phyloP scores from a whole-genome alignment of 2,888 invertebrate genomes.

The Tenthredo mesomela region DNA sequence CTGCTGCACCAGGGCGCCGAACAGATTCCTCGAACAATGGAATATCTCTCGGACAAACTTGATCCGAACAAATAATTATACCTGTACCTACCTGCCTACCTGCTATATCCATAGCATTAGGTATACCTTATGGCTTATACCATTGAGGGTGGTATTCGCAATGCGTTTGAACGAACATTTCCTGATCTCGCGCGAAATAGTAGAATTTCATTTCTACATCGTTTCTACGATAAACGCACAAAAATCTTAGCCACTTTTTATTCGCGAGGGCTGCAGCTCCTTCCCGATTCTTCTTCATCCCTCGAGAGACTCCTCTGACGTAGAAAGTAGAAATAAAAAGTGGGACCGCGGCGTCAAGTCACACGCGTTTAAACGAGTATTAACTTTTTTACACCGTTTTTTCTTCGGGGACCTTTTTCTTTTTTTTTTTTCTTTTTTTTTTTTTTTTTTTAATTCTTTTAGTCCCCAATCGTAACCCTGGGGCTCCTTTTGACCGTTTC shows the following conservation, averaged over 20 bases:
- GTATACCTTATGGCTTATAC: too few species aligned
- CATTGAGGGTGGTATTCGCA: not conserved
- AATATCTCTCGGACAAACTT: constrained; percentile 65
- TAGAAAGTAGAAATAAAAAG: not conserved
- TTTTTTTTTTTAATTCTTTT: not conserved
- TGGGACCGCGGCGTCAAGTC: constrained; percentile 18
- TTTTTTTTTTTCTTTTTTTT: not conserved
- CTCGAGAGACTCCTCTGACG: too few species aligned
- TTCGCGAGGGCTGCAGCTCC: too few species aligned
- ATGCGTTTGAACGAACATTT: too few species aligned
- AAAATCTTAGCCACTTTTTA: too few species aligned
- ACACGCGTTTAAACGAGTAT: constrained; percentile 43
- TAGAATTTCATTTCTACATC: too few species aligned
- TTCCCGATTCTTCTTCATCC: too few species aligned
- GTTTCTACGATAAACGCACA: too few species aligned
- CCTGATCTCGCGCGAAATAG: too few species aligned
- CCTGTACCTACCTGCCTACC: not conserved
- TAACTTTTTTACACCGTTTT: constrained; percentile 54
- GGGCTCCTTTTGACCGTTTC: not conserved
- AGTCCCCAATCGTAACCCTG: not conserved
- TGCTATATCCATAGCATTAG: not conserved
- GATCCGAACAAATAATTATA: constrained; percentile 64
- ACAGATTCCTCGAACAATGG: constrained; percentile 71
- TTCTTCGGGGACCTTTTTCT: constrained; percentile 51
- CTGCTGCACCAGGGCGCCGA: constrained; percentile 53